These are phyloP conservation scores for Momotus momota DNA, from an alignment of 2,797 vertebrate species.

Conservation along the genomic window DNA sequence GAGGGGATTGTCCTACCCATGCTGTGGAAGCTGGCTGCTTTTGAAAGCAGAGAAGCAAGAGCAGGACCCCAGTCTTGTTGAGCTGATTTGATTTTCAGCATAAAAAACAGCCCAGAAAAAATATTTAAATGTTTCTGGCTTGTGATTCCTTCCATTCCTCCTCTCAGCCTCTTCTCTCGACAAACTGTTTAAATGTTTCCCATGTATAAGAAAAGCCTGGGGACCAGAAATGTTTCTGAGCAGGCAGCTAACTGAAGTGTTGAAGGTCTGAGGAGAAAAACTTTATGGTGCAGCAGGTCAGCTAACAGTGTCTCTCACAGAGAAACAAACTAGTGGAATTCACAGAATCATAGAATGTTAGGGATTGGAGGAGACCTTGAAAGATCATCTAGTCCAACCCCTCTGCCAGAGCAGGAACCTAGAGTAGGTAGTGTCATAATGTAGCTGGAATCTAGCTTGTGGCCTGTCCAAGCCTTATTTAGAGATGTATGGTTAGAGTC, in stretches of 20 bases:
- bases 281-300: not conserved
- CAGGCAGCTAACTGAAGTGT: not conserved
- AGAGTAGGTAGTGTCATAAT: no score
- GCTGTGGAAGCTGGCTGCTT: not conserved
- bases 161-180: not conserved
- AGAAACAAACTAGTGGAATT: not conserved
- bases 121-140: not conserved
- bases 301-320: not conserved
- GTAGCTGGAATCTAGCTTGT: no score
- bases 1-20: not conserved
- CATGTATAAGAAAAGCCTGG: accelerated
- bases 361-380: no score
- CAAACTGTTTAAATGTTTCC: not conserved
- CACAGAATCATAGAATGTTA: no score
- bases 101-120: not conserved
- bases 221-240: not conserved
- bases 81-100: not conserved
- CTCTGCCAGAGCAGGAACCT: no score
- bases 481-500: no score
- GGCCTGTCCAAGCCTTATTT: no score
- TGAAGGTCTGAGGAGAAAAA: not conserved
- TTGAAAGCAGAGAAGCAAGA: not conserved
- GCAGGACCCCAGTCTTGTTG: not conserved
- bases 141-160: not conserved
- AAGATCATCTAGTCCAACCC: no score